A percentile compares a stretch with the other conserved stretches of the same genome.
These are phyloP conservation scores for Anableps anableps DNA, from an alignment of 2,797 vertebrate genomes.

Conservation along the genomic window DNA sequence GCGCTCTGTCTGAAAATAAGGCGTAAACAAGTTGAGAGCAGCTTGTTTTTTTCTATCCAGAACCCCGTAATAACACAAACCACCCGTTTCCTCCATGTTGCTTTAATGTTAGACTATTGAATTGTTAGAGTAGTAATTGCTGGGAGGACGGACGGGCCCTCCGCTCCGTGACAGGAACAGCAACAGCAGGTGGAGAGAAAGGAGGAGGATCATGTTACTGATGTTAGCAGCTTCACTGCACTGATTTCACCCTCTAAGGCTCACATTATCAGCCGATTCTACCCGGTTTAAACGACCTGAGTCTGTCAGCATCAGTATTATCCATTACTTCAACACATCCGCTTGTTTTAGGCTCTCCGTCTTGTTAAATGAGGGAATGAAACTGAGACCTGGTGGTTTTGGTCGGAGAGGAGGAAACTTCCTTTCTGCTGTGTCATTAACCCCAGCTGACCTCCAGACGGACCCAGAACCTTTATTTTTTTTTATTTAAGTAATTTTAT, in stretches of 20 bases:
- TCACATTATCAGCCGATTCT: neutral
- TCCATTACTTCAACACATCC: neutral
- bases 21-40: neutral
- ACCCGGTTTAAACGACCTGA: neutral
- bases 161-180: conserved; percentile 38
- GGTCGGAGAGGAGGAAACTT: neutral
- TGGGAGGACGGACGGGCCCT: conserved; percentile 32
- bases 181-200: conserved; percentile 7
- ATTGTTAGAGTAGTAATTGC: rapidly evolving
- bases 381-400: neutral
- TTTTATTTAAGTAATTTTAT: neutral
- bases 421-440: conserved; percentile 2
- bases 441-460: neutral
- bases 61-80: rapidly evolving
- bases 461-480: neutral
- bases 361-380: neutral
- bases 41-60: neutral
- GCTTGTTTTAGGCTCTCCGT: neutral
- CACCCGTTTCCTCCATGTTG: rapidly evolving
- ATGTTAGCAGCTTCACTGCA: conserved; percentile 23
- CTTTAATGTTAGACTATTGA: rapidly evolving
- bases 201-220: conserved; percentile 22
- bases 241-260: neutral
- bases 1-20: conserved; percentile 11
- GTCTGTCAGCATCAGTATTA: neutral